A percentile compares a stretch with the other conserved stretches of the same genome.
Conservation (phyloP, 2,797 vertebrate genomes). For the Enoplosus armatus region DNA sequence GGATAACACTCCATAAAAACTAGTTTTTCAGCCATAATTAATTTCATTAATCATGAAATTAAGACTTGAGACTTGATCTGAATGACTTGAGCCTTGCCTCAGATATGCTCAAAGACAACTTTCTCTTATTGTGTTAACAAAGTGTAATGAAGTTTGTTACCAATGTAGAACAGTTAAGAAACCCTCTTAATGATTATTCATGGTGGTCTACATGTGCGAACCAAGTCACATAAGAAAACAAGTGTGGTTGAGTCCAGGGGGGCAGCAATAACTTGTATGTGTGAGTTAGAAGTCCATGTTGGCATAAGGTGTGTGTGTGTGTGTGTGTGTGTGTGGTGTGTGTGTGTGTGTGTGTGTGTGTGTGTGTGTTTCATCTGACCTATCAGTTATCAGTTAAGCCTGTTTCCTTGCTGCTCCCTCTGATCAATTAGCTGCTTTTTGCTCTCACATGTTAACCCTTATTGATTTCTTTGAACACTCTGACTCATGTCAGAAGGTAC, state of each 20-base stretch:
- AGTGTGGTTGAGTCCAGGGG: constrained; percentile 39
- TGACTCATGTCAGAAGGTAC: constrained; percentile 31
- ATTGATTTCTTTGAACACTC: constrained; percentile 43
- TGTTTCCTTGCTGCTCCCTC: constrained; percentile 27
- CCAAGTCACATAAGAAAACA: constrained; percentile 37
- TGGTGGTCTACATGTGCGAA: constrained; percentile 21
- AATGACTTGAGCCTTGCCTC: neutral
- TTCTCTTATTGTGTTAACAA: neutral
- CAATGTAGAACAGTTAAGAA: neutral
- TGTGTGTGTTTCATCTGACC: constrained; percentile 26
- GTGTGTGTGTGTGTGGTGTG: neutral
- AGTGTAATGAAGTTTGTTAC: neutral
- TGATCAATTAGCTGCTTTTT: constrained; percentile 45
- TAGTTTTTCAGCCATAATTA: neutral
- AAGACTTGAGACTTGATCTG: neutral
- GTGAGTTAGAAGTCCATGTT: constrained; percentile 3
- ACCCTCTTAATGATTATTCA: constrained; percentile 15
- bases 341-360: neutral
- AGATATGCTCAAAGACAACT: neutral
- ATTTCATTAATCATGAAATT: neutral
- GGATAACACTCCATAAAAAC: neutral
- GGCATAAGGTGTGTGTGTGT: neutral
- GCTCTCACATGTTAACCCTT: constrained; percentile 29
- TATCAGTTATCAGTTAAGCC: constrained; percentile 27
- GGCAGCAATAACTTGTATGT: constrained; percentile 33